These are phyloP conservation scores for Cheirogaleus major DNA, from an alignment of 2,797 vertebrate species.

Conservation along the genomic window DNA sequence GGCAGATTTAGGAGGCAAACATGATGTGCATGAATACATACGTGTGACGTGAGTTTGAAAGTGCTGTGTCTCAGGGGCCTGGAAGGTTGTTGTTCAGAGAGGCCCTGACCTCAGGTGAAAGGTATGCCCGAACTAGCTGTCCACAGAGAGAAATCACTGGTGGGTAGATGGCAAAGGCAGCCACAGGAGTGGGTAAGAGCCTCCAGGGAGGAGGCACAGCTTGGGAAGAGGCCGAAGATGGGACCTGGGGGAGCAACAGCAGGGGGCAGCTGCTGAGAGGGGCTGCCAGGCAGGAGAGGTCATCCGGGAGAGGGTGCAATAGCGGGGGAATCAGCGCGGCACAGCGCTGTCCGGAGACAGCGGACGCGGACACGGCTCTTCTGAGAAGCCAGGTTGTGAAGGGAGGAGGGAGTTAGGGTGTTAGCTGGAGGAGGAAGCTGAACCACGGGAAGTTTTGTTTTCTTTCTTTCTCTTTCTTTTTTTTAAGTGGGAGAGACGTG, in stretches of 20 bases:
- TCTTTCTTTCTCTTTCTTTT: too few species aligned
- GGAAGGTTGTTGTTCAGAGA: not conserved
- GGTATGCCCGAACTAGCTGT: not conserved
- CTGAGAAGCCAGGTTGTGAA: not conserved
- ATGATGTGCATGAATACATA: not conserved
- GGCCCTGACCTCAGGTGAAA: not conserved
- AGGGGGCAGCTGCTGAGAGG: not conserved
- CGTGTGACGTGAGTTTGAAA: not conserved
- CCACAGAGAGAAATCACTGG: not conserved
- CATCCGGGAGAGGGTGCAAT: not conserved
- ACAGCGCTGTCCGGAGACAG: too few species aligned
- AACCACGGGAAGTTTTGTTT: not conserved
- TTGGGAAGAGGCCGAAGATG: not conserved
- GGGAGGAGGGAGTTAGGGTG: not conserved
- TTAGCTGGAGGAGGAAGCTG: not conserved
- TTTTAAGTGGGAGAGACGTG: not conserved
- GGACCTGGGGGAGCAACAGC: not conserved
- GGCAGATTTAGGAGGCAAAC: not conserved
- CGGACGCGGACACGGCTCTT: not conserved
- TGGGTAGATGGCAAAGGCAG: not conserved
- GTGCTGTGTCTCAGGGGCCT: not conserved
- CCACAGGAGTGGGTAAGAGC: not conserved
- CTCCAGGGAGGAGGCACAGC: not conserved
- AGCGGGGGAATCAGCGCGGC: not conserved
- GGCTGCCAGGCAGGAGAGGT: not conserved